phyloP scores from a whole-genome alignment of 2,888 invertebrate species.

The Lasioglossum zephyrum region DNA sequence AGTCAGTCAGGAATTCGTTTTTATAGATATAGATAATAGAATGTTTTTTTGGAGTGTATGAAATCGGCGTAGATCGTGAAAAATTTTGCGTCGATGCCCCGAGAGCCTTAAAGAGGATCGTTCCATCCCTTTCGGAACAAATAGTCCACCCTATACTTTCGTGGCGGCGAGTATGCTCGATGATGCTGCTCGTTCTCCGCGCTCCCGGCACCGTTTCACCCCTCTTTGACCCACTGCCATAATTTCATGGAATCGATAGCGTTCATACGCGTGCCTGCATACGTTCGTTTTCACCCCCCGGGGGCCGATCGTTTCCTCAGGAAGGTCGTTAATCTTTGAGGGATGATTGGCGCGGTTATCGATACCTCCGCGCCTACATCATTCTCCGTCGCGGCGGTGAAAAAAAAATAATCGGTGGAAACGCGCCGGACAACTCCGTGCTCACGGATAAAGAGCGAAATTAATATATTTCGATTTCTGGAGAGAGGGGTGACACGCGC shows the following conservation, averaged over 20 bases:
- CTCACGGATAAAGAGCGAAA: background rate
- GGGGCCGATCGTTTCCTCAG: slow-evolving; percentile 53
- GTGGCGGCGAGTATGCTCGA: slow-evolving; percentile 51
- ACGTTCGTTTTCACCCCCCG: slow-evolving; percentile 63
- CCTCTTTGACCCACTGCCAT: slow-evolving; percentile 79
- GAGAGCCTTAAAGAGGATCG: slow-evolving; percentile 46
- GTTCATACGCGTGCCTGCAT: slow-evolving; percentile 67
- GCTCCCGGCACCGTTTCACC: slow-evolving; percentile 61
- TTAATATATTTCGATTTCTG: slow-evolving; percentile 35
- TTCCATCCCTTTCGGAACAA: slow-evolving; percentile 45
- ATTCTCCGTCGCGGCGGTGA: background rate
- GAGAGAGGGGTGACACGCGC: slow-evolving; percentile 16
- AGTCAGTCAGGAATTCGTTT: too few relatives aligned
- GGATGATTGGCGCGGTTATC: slow-evolving; percentile 19
- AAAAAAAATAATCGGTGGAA: slow-evolving; percentile 23
- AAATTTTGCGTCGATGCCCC: background rate
- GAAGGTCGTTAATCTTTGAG: slow-evolving; percentile 64
- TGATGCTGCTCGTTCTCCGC: slow-evolving; percentile 53
- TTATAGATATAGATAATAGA: background rate
- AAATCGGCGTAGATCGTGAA: background rate
- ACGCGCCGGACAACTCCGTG: slow-evolving; percentile 1
- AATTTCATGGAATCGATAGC: slow-evolving; percentile 81
- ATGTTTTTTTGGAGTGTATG: background rate
- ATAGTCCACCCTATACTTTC: slow-evolving; percentile 48
- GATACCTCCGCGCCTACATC: slow-evolving; percentile 17